Percentiles rank a stretch among this genome's conserved stretches.
Evolutionary conservation across 2,113 vertebrate species (phyloP).

Genomic region (Calyptommatus sinebrachiatus): DNA sequence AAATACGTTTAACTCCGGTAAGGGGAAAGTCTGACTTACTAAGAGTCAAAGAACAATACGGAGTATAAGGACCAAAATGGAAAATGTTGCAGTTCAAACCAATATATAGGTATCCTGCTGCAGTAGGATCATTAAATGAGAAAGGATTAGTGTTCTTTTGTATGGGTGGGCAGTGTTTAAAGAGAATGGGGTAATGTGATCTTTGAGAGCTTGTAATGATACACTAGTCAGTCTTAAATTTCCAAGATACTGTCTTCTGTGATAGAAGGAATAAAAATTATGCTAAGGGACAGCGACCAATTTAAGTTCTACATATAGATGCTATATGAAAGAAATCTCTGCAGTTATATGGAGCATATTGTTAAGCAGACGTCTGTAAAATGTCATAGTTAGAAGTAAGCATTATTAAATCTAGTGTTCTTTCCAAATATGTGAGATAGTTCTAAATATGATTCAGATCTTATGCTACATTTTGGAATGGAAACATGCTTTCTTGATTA

Average conservation of each 20-base stretch:
- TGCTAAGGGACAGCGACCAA: not conserved
- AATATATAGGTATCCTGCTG: not conserved
- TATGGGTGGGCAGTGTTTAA: not conserved
- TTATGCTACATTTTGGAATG: not conserved
- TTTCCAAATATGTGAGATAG: not conserved
- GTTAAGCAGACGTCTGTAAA: not conserved
- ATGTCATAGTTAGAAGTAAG: not conserved
- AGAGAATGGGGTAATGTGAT: not conserved
- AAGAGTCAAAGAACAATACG: not conserved
- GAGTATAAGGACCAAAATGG: not conserved
- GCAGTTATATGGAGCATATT: not conserved
- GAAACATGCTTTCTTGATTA: not conserved
- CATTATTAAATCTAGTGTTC: not conserved
- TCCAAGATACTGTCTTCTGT: constrained; percentile 35
- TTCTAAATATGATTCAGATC: not conserved
- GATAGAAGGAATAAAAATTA: constrained; percentile 18
- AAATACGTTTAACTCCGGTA: not conserved
- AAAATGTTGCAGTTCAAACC: not conserved
- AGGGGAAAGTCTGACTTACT: not conserved
- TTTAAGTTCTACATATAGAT: not conserved
- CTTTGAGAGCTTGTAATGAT: not conserved
- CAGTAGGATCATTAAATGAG: not conserved
- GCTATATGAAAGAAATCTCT: not conserved
- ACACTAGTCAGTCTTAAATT: not conserved
- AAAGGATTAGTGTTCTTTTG: not conserved